These are phyloP conservation scores for Saccostrea cuccullata DNA, from an alignment of 1,140 invertebrate genomes.

Conservation along the genomic window DNA sequence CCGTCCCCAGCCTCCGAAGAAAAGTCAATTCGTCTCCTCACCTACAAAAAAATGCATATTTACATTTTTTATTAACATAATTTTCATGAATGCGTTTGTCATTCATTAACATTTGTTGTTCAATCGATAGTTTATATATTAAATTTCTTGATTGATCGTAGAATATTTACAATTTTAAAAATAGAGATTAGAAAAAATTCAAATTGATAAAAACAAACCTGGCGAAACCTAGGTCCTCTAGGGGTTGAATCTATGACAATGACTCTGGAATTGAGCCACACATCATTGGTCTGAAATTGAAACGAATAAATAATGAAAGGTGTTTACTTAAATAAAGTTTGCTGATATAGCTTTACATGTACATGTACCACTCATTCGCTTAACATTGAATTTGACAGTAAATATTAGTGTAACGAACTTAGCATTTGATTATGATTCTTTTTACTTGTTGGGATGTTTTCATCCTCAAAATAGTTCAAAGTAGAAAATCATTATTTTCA, in stretches of 20 bases:
- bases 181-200: neutral
- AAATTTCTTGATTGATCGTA: neutral
- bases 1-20: too few relatives aligned
- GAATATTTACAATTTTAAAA: conserved; percentile 11
- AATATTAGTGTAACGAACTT: too few relatives aligned
- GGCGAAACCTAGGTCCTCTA: neutral
- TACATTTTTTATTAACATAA: neutral
- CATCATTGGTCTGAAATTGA: neutral
- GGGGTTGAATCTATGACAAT: neutral
- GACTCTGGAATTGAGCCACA: neutral
- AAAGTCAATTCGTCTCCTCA: neutral
- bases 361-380: too few relatives aligned
- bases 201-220: neutral
- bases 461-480: too few relatives aligned
- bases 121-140: conserved; percentile 11
- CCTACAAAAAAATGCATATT: neutral
- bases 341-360: too few relatives aligned
- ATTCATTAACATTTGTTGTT: conserved; percentile 5
- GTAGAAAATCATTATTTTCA: too few relatives aligned
- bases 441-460: too few relatives aligned
- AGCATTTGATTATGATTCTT: too few relatives aligned
- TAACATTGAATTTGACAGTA: too few relatives aligned
- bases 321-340: too few relatives aligned
- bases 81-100: neutral
- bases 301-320: neutral